phyloP scores from a whole-genome alignment of 2,113 vertebrate genomes.

The Osmerus mordax region DNA sequence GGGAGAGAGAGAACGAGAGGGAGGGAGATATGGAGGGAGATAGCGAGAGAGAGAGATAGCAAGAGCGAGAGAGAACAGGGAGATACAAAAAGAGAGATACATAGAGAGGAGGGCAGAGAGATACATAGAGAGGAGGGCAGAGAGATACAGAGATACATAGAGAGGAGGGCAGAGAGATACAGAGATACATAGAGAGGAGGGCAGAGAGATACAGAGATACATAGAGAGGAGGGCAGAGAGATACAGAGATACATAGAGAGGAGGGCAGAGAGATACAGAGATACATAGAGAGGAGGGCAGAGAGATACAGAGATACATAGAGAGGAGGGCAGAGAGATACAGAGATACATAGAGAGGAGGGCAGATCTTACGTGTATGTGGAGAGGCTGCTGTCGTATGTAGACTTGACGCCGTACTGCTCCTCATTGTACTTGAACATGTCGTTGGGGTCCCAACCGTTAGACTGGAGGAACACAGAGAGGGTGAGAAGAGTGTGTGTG shows the following conservation, averaged over 20 bases:
- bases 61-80: neutral
- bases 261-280: no score
- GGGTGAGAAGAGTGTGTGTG: neutral
- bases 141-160: no score
- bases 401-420: constrained; percentile 94
- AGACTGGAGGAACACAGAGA: constrained; percentile 71
- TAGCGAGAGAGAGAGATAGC: constrained; percentile 6
- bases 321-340: constrained; percentile 12
- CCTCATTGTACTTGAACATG: constrained; percentile 99
- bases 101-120: no score
- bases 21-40: neutral
- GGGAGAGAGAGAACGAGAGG: neutral
- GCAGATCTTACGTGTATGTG: constrained; percentile 89
- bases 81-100: no score
- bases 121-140: no score
- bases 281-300: no score
- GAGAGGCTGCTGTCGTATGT: constrained; percentile 98
- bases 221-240: no score
- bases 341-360: neutral
- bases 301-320: neutral
- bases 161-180: no score
- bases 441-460: constrained; percentile 99
- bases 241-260: no score
- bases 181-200: no score
- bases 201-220: no score